Conservation (phyloP, 53 echinoderm and acorn worm genomes). For the Actinopyga echinites region DNA sequence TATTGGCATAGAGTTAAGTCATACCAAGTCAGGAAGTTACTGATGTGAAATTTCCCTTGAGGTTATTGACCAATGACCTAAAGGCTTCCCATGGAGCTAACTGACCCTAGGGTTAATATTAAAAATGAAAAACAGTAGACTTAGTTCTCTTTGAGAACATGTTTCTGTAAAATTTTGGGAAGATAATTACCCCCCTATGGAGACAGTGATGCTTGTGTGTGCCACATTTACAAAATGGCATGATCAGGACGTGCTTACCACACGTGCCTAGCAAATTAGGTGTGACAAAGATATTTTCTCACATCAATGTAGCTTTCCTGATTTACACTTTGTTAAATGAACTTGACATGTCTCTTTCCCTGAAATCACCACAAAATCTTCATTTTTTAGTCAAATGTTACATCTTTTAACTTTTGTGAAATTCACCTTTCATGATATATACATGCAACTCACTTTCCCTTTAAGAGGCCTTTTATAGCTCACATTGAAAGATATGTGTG, state of each 20-base stretch:
- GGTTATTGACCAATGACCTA: slow-evolving; percentile 7
- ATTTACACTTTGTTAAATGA: too few relatives aligned
- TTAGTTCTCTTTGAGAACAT: slow-evolving; percentile 5
- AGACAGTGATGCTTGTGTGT: background rate
- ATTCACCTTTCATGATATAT: too few relatives aligned
- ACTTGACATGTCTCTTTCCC: too few relatives aligned
- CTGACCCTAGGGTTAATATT: slow-evolving; percentile 14
- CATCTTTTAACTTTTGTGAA: too few relatives aligned
- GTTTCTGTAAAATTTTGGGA: slow-evolving; percentile 5
- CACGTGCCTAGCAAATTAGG: background rate
- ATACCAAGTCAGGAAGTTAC: too few relatives aligned
- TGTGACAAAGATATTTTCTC: slow-evolving; percentile 21
- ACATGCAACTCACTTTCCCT: too few relatives aligned
- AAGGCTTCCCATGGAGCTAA: background rate
- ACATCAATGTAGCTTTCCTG: background rate
- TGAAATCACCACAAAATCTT: too few relatives aligned
- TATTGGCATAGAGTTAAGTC: too few relatives aligned
- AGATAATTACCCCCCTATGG: background rate
- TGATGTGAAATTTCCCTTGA: too few relatives aligned
- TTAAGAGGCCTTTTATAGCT: too few relatives aligned
- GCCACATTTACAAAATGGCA: background rate
- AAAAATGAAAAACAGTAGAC: background rate
- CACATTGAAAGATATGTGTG: too few relatives aligned
- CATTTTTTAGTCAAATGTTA: too few relatives aligned
- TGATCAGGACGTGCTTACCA: background rate